A percentile compares a stretch with the other conserved stretches of the same genome.
phyloP scores from a whole-genome alignment of 2,113 vertebrate genomes.

The Vidua chalybeata region DNA sequence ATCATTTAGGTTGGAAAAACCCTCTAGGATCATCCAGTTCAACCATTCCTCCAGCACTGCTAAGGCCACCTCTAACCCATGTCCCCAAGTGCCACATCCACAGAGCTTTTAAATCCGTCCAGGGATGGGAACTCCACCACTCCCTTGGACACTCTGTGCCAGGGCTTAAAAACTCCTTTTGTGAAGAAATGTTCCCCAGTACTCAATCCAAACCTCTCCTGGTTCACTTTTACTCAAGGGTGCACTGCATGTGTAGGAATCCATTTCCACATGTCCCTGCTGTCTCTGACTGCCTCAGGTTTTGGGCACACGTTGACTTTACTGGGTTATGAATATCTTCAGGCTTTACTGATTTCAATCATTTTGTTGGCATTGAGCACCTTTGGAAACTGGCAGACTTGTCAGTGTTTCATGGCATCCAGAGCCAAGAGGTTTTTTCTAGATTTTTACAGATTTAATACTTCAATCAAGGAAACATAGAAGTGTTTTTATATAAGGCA shows the following conservation, averaged over 20 bases:
- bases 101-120: neutral
- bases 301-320: neutral
- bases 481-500: neutral
- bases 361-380: neutral
- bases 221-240: neutral
- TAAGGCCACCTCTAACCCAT: neutral
- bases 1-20: neutral
- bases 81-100: neutral
- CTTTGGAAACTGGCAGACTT: neutral
- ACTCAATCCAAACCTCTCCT: neutral
- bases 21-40: neutral
- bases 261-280: neutral
- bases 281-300: neutral
- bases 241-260: neutral
- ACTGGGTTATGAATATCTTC: neutral
- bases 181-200: neutral
- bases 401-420: neutral
- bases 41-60: neutral
- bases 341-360: neutral
- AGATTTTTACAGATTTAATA: neutral
- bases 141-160: neutral
- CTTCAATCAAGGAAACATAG: neutral
- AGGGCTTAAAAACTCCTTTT: neutral
- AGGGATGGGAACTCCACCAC: neutral
- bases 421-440: neutral